Evolutionary conservation across 1,140 invertebrate species (phyloP), one percentile per base, ranked within the genome.

Genomic region (Oscheius sp.): DNA sequence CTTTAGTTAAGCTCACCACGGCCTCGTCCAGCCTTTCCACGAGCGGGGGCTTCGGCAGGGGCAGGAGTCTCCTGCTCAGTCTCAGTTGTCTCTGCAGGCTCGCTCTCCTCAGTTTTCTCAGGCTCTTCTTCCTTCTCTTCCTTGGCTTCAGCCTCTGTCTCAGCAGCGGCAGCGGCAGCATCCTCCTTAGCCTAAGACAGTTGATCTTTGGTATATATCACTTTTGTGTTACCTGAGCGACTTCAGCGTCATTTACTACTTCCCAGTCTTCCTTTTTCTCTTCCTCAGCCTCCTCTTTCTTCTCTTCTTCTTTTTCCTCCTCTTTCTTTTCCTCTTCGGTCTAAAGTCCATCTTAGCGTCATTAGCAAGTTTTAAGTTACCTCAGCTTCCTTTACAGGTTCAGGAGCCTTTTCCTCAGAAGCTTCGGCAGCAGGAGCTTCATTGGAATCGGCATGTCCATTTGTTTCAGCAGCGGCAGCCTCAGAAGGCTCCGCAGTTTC

Each of bases 11-110:
- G 26, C n/a, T 32, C n/a, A 62, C 66, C 29, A 34, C 72, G 29
- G 32, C 73, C 72, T 18, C 74, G 72, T 32, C 74, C 55, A 28
- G 36, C 64, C 23, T 74, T 36, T 10, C 74, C 58, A 36, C 74
- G 63, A 3, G 28, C 20, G 13, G 29, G 15, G 31, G 29, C 49
- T 32, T 45, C 29, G 23, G 42, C 23, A 3, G 46, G 46, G 29
- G 34, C n/a, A 29, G 59, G 10, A 62, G 32, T 4, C 68, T 61
- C 52, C 61, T 61, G 45, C 34, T 32, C 45, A 18, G n/a, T 52
- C 23, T 0, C 55, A 13, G 35, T 35, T 62, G 71, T 65, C 32
- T 78, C 77, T 7, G 10, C 35, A 34, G 76, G 67, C 26, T 77
- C 69, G 26, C 72, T 61, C n/a, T 66, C 65, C n/a, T 68, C 65